These are phyloP conservation scores for Anneissia japonica DNA, from an alignment of 35 echinoderm and acorn worm species.

Conservation along the genomic window DNA sequence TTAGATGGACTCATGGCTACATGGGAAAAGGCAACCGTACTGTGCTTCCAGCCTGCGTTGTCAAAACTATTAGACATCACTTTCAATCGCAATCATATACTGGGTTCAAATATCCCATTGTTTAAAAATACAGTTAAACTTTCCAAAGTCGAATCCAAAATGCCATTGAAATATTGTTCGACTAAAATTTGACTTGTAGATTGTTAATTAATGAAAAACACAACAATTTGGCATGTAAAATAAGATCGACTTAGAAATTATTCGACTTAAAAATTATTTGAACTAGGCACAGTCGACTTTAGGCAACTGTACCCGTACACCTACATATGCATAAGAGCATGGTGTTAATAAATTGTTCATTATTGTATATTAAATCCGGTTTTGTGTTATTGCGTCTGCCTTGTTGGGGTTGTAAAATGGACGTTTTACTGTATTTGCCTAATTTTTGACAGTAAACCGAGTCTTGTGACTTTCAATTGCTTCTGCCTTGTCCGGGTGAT, in stretches of 20 bases:
- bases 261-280: not conserved
- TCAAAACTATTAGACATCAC: not conserved
- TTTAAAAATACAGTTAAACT: too few relatives aligned
- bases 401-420: not conserved
- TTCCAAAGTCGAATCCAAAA: too few relatives aligned
- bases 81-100: not conserved
- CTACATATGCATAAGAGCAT: too few relatives aligned
- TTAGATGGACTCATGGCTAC: not conserved
- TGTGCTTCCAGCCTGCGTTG: not conserved
- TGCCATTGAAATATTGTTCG: not conserved
- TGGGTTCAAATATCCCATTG: not conserved
- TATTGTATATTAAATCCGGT: too few relatives aligned
- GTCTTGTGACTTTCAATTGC: not conserved
- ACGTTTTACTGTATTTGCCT: too few relatives aligned
- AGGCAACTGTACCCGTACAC: too few relatives aligned
- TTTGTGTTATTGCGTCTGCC: not conserved
- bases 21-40: not conserved
- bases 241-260: too few relatives aligned
- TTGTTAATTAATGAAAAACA: not conserved
- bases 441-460: not conserved
- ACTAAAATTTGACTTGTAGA: not conserved
- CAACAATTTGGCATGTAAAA: not conserved
- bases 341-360: too few relatives aligned
- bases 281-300: too few relatives aligned
- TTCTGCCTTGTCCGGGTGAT: not conserved